Conservation (phyloP, 2,113 vertebrate species). For the Bubalus kerabau region DNA sequence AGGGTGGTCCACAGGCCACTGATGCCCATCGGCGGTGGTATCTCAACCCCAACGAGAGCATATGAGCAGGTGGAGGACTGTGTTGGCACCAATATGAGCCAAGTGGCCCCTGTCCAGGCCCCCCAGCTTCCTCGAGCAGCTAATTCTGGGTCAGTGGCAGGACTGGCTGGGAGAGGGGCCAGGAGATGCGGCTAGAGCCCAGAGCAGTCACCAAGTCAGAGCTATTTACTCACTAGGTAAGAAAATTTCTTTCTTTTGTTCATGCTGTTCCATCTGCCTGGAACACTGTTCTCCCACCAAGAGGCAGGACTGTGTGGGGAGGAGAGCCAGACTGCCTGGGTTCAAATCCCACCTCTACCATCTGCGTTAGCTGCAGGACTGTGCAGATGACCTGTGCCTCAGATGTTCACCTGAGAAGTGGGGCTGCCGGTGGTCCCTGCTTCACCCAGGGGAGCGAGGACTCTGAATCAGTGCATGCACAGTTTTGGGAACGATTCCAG, state of each 20-base stretch:
- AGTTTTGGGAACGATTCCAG: background rate
- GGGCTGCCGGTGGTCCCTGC: background rate
- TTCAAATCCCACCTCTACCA: background rate
- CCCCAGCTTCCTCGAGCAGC: background rate
- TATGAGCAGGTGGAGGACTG: background rate
- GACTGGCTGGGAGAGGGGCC: background rate
- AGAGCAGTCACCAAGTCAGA: background rate
- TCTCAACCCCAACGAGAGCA: background rate
- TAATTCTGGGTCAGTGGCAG: background rate
- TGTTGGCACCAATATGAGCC: too few species aligned
- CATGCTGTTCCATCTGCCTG: background rate
- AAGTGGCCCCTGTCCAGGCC: background rate
- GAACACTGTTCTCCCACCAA: background rate
- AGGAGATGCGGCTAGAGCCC: background rate
- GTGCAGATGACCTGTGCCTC: background rate
- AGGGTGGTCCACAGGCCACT: background rate
- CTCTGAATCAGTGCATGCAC: accelerated
- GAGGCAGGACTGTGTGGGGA: background rate
- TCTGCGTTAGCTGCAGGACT: too few species aligned
- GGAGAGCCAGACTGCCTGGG: background rate
- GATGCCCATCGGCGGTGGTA: background rate
- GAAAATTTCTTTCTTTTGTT: background rate
- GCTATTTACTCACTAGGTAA: background rate
- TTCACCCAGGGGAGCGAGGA: background rate
- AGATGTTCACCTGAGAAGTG: background rate